A percentile compares a stretch with the other conserved stretches of the same genome.
These are phyloP conservation scores for Morbakka virulenta DNA, from an alignment of 30 jellyfish, hydroid and myxozoan genomes.

Conservation along the genomic window DNA sequence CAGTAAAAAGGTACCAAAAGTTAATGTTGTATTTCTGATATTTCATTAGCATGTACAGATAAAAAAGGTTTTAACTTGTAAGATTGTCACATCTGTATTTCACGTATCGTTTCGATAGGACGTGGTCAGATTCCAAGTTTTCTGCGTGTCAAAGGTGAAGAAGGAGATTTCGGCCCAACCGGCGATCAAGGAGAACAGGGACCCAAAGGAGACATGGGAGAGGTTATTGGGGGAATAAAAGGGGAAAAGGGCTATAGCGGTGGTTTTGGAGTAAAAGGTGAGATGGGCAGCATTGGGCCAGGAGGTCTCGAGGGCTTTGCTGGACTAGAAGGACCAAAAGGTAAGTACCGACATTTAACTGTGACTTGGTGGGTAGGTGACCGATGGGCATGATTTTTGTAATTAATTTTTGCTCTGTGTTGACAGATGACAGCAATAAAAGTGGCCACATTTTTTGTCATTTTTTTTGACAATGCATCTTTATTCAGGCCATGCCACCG, in stretches of 20 bases:
- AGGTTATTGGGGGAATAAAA: constrained; percentile 19
- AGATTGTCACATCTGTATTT: neutral
- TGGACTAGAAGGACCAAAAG: constrained; percentile 51
- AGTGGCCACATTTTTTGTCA: too few species aligned
- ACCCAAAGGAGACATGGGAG: constrained; percentile 62
- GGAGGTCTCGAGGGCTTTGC: constrained; percentile 19
- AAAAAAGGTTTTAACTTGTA: neutral
- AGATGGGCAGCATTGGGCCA: constrained; percentile 34
- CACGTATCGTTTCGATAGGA: too few species aligned
- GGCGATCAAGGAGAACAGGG: constrained; percentile 42
- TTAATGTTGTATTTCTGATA: too few species aligned
- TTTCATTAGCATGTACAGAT: too few species aligned
- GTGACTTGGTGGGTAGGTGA: too few species aligned
- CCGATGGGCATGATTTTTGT: too few species aligned
- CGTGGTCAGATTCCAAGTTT: too few species aligned
- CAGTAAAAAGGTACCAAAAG: too few species aligned
- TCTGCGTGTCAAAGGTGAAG: constrained; percentile 28
- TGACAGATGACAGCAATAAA: too few species aligned
- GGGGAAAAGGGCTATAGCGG: constrained; percentile 43
- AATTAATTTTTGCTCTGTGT: too few species aligned
- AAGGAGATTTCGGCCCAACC: constrained; percentile 55
- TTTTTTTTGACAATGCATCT: too few species aligned
- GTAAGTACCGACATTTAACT: neutral
- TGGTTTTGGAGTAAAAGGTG: constrained; percentile 57
- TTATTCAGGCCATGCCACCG: too few species aligned